phyloP scores from a whole-genome alignment of 2,888 invertebrate genomes.

The Andricus quercusramuli region DNA sequence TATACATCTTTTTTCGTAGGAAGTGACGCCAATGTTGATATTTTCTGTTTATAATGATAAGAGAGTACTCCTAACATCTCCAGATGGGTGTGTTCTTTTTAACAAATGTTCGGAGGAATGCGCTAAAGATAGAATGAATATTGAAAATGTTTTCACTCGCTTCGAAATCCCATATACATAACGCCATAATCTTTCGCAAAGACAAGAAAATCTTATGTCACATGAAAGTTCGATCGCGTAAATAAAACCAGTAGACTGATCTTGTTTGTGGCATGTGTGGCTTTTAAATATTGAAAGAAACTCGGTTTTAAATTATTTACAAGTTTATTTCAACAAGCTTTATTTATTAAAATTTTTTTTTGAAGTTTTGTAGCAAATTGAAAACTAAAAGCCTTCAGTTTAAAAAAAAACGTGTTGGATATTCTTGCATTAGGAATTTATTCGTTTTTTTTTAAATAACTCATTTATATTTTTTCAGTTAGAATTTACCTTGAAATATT shows the following conservation, averaged over 20 bases:
- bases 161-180: constrained; percentile 30
- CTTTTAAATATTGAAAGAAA: background rate
- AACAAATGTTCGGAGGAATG: constrained; percentile 24
- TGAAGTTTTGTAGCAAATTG: too few species aligned
- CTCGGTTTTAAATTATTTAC: background rate
- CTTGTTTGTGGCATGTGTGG: background rate
- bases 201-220: constrained; percentile 32
- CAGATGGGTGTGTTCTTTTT: background rate
- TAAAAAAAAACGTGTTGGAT: too few species aligned
- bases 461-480: background rate
- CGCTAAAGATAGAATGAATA: constrained; percentile 30
- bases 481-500: background rate
- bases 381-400: too few species aligned
- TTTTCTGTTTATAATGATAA: background rate
- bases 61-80: background rate
- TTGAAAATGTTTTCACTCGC: constrained; percentile 16
- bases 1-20: background rate
- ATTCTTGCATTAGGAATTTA: too few species aligned
- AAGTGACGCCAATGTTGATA: background rate
- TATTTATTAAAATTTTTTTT: too few species aligned
- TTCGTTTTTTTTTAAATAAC: too few species aligned
- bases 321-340: background rate
- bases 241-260: background rate
- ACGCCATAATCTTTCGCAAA: constrained; percentile 32
- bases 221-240: constrained; percentile 12